Conservation (phyloP, 2,113 vertebrate genomes). For the Herpailurus yagouaroundi region DNA sequence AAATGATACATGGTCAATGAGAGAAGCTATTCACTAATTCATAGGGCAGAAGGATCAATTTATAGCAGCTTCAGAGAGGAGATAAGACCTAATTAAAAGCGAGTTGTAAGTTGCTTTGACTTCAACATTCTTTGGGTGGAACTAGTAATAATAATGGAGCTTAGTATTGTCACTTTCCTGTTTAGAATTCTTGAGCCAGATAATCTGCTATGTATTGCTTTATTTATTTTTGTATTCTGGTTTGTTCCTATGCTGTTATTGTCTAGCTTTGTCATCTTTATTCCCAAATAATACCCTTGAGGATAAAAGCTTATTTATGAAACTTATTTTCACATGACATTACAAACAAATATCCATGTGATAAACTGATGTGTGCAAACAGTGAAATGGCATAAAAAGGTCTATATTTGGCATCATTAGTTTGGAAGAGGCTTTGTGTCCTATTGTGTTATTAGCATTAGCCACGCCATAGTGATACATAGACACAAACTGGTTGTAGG, state of each 20-base stretch:
- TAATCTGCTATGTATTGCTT: background rate
- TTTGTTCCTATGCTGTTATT: background rate
- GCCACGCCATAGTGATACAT: background rate
- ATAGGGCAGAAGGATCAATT: background rate
- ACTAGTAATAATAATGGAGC: background rate
- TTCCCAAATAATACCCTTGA: background rate
- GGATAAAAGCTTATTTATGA: background rate
- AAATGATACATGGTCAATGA: background rate
- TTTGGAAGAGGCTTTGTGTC: background rate
- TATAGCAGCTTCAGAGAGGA: background rate
- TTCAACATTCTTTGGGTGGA: background rate
- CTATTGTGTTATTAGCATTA: background rate
- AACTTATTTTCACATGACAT: background rate
- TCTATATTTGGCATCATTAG: background rate
- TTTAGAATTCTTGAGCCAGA: background rate
- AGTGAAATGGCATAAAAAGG: fast-evolving
- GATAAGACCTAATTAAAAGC: background rate
- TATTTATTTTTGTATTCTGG: background rate
- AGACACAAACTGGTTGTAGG: background rate
- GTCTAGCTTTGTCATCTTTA: background rate
- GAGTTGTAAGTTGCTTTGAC: background rate
- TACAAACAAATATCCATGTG: background rate
- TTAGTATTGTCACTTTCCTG: background rate
- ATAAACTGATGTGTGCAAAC: background rate
- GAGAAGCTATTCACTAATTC: background rate